phyloP scores from a whole-genome alignment of 92 coral and sea anemone genomes.

The Porites rus region DNA sequence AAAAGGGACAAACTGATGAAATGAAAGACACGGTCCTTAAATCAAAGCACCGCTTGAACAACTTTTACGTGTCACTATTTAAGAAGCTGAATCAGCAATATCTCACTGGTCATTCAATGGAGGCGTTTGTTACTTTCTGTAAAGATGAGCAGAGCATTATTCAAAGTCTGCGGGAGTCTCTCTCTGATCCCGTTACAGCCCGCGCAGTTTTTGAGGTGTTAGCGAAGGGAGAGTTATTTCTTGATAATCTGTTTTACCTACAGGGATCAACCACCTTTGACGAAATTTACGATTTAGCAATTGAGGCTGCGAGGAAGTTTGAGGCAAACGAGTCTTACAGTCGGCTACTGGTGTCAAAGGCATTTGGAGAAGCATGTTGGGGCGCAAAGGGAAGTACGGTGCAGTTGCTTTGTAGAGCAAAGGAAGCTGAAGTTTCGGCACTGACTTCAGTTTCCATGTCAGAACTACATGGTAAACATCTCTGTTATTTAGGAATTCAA shows the following conservation, averaged over 20 bases:
- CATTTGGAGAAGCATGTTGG: not conserved
- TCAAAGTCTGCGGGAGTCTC: not conserved
- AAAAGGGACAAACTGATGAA: conserved; percentile 37
- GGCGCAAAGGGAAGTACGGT: not conserved
- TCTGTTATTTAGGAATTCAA: not conserved
- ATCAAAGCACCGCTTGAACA: conserved; percentile 5
- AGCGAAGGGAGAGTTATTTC: not conserved
- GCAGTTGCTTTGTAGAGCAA: not conserved
- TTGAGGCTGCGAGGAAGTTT: not conserved
- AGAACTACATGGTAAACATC: not conserved
- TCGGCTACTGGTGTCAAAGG: conserved; percentile 1
- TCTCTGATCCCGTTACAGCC: not conserved
- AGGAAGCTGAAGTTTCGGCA: not conserved
- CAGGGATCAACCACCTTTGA: not conserved
- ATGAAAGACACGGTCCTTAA: conserved; percentile 13
- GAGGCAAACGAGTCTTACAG: not conserved
- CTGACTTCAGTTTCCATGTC: not conserved
- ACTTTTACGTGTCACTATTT: conserved; percentile 4
- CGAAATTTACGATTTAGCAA: conserved; percentile 23
- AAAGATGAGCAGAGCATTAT: conserved; percentile 5
- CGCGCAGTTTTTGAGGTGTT: not conserved
- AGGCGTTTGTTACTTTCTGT: not conserved
- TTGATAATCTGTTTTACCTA: not conserved
- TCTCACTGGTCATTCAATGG: not conserved
- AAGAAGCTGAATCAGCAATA: conserved; percentile 27